phyloP scores from a whole-genome alignment of 2,113 vertebrate genomes.

The Xiphophorus couchianus region DNA sequence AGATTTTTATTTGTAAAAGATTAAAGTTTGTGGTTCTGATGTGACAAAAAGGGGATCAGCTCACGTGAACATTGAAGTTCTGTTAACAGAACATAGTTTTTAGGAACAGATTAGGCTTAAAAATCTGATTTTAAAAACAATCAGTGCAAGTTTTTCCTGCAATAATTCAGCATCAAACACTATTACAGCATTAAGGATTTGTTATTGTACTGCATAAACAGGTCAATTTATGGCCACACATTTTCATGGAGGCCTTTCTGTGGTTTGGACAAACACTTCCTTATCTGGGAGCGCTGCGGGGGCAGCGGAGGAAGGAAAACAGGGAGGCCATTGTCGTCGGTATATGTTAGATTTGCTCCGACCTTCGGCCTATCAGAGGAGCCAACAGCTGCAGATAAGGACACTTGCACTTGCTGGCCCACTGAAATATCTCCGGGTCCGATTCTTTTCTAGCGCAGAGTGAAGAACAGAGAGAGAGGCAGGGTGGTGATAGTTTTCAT shows the following conservation, averaged over 20 bases:
- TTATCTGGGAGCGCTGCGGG: conserved; percentile 29
- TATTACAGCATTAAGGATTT: background rate
- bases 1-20: no score
- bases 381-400: conserved; percentile 48
- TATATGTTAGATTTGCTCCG: conserved; percentile 23
- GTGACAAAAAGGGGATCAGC: no score
- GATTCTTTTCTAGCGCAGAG: conserved; percentile 51
- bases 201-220: background rate
- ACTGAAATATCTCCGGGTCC: conserved; percentile 31
- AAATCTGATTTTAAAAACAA: background rate
- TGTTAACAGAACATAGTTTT: background rate
- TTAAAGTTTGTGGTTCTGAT: no score
- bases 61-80: background rate
- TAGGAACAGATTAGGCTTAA: background rate
- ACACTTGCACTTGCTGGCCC: conserved; percentile 76
- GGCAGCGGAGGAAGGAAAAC: conserved; percentile 34
- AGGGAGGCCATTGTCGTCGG: conserved; percentile 38
- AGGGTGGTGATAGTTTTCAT: no score
- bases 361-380: conserved; percentile 61
- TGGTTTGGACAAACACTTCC: conserved; percentile 6
- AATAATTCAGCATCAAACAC: background rate
- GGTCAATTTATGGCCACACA: background rate
- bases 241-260: background rate
- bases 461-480: conserved; percentile 1
- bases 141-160: background rate